Evolutionary conservation across 2,113 vertebrate genomes (phyloP), one percentile per base, ranked within the genome.

Genomic region (Strigops habroptila): DNA sequence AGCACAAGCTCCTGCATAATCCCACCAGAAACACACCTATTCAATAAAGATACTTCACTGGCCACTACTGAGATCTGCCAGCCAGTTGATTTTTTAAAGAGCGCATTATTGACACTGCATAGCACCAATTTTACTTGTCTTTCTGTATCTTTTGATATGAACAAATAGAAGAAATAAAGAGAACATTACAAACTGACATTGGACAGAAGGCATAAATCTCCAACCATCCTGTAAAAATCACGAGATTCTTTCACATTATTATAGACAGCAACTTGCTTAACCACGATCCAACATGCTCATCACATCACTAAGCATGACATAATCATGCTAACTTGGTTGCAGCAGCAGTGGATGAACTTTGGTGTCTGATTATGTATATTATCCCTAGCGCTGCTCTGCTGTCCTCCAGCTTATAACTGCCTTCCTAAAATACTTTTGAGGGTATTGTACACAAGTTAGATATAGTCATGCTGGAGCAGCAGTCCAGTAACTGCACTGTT

Each of bases 211-310:
- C 15, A 27, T 37, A 75, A 23, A 71, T 62, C 27, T 89, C 51
- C 41, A 22, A 82, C 3, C 44, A 49, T 31, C 28, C 22, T 41
- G 52, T 25, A 76, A 89, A 95, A 82, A 82, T 52, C 6, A 33
- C 14, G 13, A 73, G 28, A 87, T 62, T 30, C 10, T 89, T 90
- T 35, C 59, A 59, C 16, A 35, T 53, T 64, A 49, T 65, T 85
- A 90, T 43, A 77, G 46, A 67, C 21, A 88, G 23, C 17, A 88
- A 59, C 6, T 7, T 80, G 49, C 46, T 91, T 86, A 92, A 91
- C 84, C 74, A 37, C 13, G 22, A 95, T 57, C 77, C 91, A 91
- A 89, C 46, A 82, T 2, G 16, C 69, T 68, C 91, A 90, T 67
- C 82, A 48, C 57, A 64, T 35, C 65, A 65, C 77, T 57, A 75